These are phyloP conservation scores for Synchiropus splendidus DNA, from an alignment of 2,113 vertebrate genomes.

Conservation along the genomic window DNA sequence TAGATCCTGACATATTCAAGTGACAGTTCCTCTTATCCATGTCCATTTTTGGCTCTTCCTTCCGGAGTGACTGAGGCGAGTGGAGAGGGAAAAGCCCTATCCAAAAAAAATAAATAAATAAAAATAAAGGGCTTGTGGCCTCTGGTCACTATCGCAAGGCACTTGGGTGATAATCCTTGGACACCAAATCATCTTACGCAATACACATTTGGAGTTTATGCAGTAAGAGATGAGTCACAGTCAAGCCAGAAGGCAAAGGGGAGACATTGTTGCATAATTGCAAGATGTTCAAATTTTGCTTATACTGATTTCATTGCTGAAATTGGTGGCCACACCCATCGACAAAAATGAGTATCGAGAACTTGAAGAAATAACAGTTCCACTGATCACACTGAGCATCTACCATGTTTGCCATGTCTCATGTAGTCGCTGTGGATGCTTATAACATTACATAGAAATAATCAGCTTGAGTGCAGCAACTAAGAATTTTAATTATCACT, in stretches of 20 bases:
- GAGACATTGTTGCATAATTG: constrained; percentile 34
- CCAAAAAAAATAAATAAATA: too few species aligned
- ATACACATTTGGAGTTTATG: constrained; percentile 39
- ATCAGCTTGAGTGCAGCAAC: too few species aligned
- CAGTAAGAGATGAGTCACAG: constrained; percentile 23
- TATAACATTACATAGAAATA: too few species aligned
- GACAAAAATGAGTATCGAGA: too few species aligned
- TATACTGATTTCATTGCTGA: too few species aligned
- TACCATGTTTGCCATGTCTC: too few species aligned
- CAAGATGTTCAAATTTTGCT: not conserved
- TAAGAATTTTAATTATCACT: too few species aligned
- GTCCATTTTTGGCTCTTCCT: constrained; percentile 12
- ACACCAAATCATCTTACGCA: constrained; percentile 48
- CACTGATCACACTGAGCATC: too few species aligned
- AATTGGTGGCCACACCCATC: too few species aligned
- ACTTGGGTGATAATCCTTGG: constrained; percentile 32
- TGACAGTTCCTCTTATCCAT: constrained; percentile 1
- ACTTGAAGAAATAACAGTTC: too few species aligned
- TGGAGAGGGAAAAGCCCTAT: constrained; percentile 31
- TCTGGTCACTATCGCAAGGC: constrained; percentile 24
- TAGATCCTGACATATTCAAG: too few species aligned
- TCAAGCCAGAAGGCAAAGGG: constrained; percentile 13
- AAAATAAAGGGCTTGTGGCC: constrained; percentile 14
- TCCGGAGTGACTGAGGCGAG: constrained; percentile 14
- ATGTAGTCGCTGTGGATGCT: too few species aligned